A percentile compares a stretch with the other conserved stretches of the same genome.
These are phyloP conservation scores for Apotomis betuletana DNA, from an alignment of 2,888 invertebrate genomes.

Conservation along the genomic window DNA sequence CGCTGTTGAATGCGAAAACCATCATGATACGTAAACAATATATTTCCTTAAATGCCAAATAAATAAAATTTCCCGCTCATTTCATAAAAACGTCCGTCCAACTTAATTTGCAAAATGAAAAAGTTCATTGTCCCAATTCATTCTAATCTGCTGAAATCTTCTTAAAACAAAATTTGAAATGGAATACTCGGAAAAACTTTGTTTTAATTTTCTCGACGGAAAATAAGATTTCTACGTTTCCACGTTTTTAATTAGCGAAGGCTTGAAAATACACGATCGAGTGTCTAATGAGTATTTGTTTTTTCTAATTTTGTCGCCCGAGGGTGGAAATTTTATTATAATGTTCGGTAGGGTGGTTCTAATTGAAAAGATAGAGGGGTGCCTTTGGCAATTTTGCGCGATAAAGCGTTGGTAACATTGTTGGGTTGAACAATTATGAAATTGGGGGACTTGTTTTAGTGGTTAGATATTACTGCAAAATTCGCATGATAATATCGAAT, in stretches of 20 bases:
- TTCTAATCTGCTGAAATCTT: constrained; percentile 61
- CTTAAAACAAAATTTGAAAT: constrained; percentile 61
- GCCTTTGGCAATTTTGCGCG: constrained; percentile 30
- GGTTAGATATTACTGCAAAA: constrained; percentile 28
- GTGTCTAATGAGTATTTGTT: constrained; percentile 61
- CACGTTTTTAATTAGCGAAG: constrained; percentile 63
- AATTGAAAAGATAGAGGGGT: constrained; percentile 40
- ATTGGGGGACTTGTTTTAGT: constrained; percentile 23
- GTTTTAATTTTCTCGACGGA: constrained; percentile 56
- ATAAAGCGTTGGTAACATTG: constrained; percentile 31
- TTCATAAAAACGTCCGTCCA: constrained; percentile 40
- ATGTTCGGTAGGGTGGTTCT: constrained; percentile 25
- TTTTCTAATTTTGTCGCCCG: constrained; percentile 37
- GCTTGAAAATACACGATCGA: constrained; percentile 58
- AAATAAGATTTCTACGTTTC: constrained; percentile 52
- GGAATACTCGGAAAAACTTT: constrained; percentile 56
- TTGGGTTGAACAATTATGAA: constrained; percentile 34
- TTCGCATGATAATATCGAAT: constrained; percentile 5
- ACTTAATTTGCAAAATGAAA: constrained; percentile 51
- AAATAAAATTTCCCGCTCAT: constrained; percentile 22
- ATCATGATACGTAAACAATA: background rate
- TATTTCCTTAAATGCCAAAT: constrained; percentile 21
- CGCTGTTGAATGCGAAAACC: constrained; percentile 5
- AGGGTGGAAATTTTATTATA: constrained; percentile 40
- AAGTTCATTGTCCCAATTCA: constrained; percentile 54